Base-by-base conservation (phyloP, 1,140 invertebrate species). In the Musca vetustissima region DNA sequence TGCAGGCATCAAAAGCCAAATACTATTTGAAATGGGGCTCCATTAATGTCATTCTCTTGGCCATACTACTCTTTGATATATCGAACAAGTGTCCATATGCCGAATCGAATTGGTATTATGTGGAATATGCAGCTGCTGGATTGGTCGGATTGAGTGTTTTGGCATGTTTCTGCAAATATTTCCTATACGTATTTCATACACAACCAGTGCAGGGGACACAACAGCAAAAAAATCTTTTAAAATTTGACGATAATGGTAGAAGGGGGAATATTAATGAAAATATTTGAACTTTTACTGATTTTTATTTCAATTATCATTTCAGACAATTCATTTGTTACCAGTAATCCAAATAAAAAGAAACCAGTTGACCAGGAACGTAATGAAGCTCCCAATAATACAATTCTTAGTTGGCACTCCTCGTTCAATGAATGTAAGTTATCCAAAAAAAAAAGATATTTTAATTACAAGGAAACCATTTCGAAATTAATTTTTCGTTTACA, bases 91-190 rank as follows among this genome's bases (percentile, higher is more conserved):
- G 76, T 55, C 22, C 66, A 2, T 70, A 36, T 25, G 7, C 66
- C 0, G 21, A 36, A 0, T 72, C 66, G 0, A 70, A 75, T 14
- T 79, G 73, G 69, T 81, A 81, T 64, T 75, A 81, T 55, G 47
- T 77, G 0, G 84, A 86, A 72, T 84, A 80, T 71, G 43, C 70
- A 4, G 25, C 80, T 0, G 71, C 75, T 21, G 74, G 14, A 53
- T 83, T 32, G 17, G 70, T 83, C 2, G 73, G 68, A 4, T 70
- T 85, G 1, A 85, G 85, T 72, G 71, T 80, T 0, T 6, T 83
- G 4, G 85, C 81, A 70, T 83, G 85, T 70, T 71, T 85, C 50
- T 72, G 57, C 25, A 81, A 79, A 68, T 84, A 84, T 73, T 52
- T 83, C 21, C 76, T 75, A 65, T 76, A 80, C 65, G 68, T 77